Evolutionary conservation across 2,113 vertebrate species (phyloP), one percentile per base, ranked within the genome.

Genomic region (Megaleporinus macrocephalus): DNA sequence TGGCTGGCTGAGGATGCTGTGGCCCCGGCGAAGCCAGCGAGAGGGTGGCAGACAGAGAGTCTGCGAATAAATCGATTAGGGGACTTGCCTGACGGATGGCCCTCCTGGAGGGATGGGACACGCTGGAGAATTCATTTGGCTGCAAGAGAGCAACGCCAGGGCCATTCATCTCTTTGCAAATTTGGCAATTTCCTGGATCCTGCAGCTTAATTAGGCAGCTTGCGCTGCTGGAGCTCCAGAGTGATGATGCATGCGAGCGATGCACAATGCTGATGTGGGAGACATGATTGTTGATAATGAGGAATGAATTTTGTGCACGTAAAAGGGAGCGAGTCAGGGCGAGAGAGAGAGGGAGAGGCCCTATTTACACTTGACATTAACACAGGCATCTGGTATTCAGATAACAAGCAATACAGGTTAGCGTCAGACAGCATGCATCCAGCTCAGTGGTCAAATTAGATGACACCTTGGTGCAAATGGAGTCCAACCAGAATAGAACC

Each of bases 61-160:
- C 85, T 55, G 86, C 80, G 86, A 91, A 88, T 92, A 90, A 93
- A 92, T 92, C 86, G 91, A 94, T 93, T 92, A 92, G 87, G 57
- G 78, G 61, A 70, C 71, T 76, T 76, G 22, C 81, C 87, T 94
- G 92, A 93, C 87, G 89, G 91, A 93, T 92, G 91, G 87, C 86
- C 84, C 89, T 88, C 85, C 89, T 85, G 85, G 91, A 89, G 89
- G 89, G 84, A 87, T 74, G 74, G 76, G 89, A 90, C 91, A 78
- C 89, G 83, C 84, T 81, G 81, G 86, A 91, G 89, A 90, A 93
- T 92, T 93, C 85, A 92, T 93, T 92, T 93, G 47, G 87, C 90
- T 57, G 86, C 62, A 75, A 88, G 88, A 87, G 79, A 78, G 84
- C 80, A 80, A 61, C 78, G 87, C 89, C 88, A 88, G 87, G 83